phyloP scores from a whole-genome alignment of 2,797 vertebrate species.

The Lepidocolaptes lacrymiger region DNA sequence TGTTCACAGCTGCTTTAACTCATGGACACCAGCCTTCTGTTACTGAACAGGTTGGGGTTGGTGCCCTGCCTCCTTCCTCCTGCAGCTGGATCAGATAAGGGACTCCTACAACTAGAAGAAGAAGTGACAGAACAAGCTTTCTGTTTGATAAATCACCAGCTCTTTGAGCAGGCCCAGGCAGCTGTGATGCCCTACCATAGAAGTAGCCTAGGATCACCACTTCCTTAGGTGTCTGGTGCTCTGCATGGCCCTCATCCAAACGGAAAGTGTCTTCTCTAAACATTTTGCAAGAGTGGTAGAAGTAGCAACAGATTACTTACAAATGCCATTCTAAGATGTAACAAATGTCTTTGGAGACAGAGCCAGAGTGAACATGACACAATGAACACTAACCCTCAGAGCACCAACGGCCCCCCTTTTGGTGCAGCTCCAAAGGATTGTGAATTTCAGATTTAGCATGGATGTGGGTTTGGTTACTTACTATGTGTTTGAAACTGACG shows the following conservation, averaged over 20 bases:
- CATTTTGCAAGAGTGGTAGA: background rate
- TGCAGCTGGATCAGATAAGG: background rate
- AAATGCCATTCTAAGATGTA: background rate
- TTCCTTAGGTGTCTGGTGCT: background rate
- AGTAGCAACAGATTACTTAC: background rate
- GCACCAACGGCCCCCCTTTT: background rate
- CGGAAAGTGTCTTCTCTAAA: background rate
- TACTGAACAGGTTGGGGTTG: background rate
- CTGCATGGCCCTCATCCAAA: background rate
- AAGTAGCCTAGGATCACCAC: background rate
- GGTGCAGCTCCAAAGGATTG: background rate
- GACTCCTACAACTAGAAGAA: background rate
- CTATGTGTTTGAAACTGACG: conserved; percentile 15
- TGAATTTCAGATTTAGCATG: conserved; percentile 5
- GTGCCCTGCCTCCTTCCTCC: background rate
- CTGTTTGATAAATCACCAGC: accelerated
- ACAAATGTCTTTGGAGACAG: background rate
- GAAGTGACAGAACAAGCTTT: background rate
- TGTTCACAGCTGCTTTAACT: background rate
- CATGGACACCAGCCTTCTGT: background rate
- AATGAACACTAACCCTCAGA: background rate
- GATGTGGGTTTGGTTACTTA: conserved; percentile 2
- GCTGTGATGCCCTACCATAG: accelerated
- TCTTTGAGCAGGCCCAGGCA: background rate
- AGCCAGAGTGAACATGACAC: background rate